Conservation (phyloP, 1,140 invertebrate species). For the Brachionus angularis region DNA sequence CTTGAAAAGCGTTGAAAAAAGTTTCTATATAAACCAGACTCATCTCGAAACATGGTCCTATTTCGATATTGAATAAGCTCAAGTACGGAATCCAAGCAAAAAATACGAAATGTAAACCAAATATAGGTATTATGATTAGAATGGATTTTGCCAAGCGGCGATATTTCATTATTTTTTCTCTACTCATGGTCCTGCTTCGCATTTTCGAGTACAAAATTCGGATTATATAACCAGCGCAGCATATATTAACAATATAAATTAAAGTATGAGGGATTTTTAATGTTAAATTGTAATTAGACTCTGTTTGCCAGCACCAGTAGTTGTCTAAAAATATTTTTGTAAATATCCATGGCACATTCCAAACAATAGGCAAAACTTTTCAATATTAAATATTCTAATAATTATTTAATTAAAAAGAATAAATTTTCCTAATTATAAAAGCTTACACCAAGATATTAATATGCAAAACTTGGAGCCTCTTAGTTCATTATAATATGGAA, state of each 20-base stretch:
- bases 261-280: constrained; percentile 39
- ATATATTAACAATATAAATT: constrained; percentile 2
- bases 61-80: not conserved
- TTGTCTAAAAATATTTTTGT: not conserved
- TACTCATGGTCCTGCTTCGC: not conserved
- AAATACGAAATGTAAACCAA: constrained; percentile 38
- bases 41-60: constrained; percentile 9
- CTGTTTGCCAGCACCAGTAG: constrained; percentile 44
- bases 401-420: not conserved
- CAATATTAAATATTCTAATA: not conserved
- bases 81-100: constrained; percentile 32
- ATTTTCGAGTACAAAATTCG: constrained; percentile 41
- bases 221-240: constrained; percentile 13
- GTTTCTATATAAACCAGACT: not conserved
- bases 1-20: constrained; percentile 36
- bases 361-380: constrained; percentile 15
- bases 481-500: constrained; percentile 40
- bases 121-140: constrained; percentile 41
- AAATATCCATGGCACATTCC: constrained; percentile 25
- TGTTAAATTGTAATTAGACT: constrained; percentile 34
- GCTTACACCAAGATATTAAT: constrained; percentile 31
- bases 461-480: constrained; percentile 40
- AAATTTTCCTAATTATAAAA: too few relatives aligned
- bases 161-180: constrained; percentile 38
- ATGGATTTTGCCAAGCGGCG: constrained; percentile 34